These are phyloP conservation scores for Pipra filicauda DNA, from an alignment of 2,113 vertebrate genomes.

Conservation along the genomic window DNA sequence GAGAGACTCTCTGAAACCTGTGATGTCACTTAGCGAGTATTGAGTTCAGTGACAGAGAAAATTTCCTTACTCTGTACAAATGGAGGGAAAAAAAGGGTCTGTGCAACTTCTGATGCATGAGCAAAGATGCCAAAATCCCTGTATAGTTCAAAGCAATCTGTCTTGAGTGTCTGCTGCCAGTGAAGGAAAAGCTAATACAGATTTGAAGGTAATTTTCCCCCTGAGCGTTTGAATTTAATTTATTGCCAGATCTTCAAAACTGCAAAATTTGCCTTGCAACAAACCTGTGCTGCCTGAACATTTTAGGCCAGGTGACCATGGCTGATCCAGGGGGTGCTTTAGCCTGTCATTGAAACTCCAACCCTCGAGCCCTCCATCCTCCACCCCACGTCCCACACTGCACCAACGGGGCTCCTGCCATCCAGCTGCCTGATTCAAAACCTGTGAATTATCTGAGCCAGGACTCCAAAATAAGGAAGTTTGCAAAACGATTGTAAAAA, in stretches of 20 bases:
- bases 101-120: not conserved
- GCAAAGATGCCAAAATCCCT: not conserved
- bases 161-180: not conserved
- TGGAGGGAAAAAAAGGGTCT: not conserved
- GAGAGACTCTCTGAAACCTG: not conserved
- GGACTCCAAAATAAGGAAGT: not conserved
- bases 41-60: not conserved
- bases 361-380: rapidly evolving
- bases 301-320: not conserved
- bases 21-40: not conserved
- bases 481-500: not conserved
- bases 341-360: not conserved
- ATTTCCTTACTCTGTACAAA: not conserved
- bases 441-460: not conserved
- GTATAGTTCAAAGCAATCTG: not conserved
- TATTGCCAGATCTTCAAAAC: not conserved
- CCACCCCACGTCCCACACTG: rapidly evolving
- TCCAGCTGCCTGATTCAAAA: not conserved
- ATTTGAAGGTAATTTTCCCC: not conserved
- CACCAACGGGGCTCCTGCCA: rapidly evolving
- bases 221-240: not conserved
- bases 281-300: not conserved
- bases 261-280: not conserved
- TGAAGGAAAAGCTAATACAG: not conserved
- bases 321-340: not conserved